Base-by-base conservation (phyloP, 2,113 vertebrate species). In the Proterorhinus semilunaris region DNA sequence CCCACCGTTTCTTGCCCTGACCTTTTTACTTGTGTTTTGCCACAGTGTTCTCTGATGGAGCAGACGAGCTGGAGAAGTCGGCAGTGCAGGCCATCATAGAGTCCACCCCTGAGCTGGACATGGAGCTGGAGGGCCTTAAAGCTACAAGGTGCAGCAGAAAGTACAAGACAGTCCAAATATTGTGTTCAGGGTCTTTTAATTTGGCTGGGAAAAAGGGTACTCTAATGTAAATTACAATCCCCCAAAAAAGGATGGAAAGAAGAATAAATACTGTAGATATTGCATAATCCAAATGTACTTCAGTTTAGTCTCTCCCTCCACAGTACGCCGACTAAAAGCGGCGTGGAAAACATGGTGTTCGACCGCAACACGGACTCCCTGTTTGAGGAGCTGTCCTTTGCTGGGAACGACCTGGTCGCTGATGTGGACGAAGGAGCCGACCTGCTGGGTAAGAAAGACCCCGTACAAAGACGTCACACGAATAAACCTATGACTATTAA, bases 21-120 rank as follows among this genome's bases (percentile, higher is more conserved):
- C 0, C 1, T 16, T 9, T 55, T 8, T 12, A 8, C 7, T 44
- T 44, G 2, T 58, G 1, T 58, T 21, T 21, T 21, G 55, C 12
- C 7, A 59, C 4, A 43, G 13, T 61, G 7, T 10, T 44, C 2
- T 27, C 50, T 95, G 96, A 94, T 79, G 92, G 87, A 83, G 85
- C 83, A 62, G 94, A 96, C 75, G 92, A 92, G 74, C 88, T 92
- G 69, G 95, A 97, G 81, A 95, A 94, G 86, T 98, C 96, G n/a
- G 98, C 98, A 87, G 96, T 99, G 27, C 97, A 98, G 84, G 95
- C 94, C 1, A 99, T 99, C 89, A 99, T 99, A 11, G 98, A 99
- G 78, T 99, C 98, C 8, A 99, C 98, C 49, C 98, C 98, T 45
- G 98, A 99, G 82, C 58, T 99, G 91, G 95, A 98, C 90, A 98